These are phyloP conservation scores for Epirrita christyi DNA, from an alignment of 2,888 invertebrate genomes.

Conservation along the genomic window DNA sequence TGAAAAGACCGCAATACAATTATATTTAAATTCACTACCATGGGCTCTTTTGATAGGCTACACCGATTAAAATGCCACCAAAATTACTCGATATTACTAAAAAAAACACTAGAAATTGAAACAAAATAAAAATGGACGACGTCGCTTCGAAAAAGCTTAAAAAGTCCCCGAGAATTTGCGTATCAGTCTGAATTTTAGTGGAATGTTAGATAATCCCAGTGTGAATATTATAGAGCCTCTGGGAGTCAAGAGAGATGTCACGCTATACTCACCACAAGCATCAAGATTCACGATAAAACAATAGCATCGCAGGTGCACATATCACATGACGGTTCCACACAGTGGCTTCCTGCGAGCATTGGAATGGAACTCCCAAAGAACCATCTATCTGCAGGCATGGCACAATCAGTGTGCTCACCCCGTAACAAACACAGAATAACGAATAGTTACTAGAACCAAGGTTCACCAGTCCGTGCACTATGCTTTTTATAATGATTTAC, in stretches of 20 bases:
- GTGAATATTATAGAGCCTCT: no score
- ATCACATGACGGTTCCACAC: constrained; percentile 31
- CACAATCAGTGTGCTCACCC: constrained; percentile 59
- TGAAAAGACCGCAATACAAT: no score
- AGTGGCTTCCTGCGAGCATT: constrained; percentile 30
- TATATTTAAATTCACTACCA: no score
- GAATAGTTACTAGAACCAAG: not conserved
- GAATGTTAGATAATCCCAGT: no score
- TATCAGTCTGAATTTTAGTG: no score
- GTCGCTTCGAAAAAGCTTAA: no score
- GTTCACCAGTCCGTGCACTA: constrained; percentile 47
- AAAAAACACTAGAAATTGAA: no score
- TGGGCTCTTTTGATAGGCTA: no score
- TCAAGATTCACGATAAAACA: constrained; percentile 15
- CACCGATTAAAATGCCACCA: no score
- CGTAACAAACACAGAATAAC: constrained; percentile 48
- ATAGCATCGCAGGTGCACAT: constrained; percentile 32
- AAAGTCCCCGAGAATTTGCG: no score
- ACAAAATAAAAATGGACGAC: no score
- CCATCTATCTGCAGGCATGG: constrained; percentile 11
- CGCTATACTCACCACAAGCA: not conserved
- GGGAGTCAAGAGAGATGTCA: not conserved
- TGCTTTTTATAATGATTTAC: constrained; percentile 46
- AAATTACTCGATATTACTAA: no score
- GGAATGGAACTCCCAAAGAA: constrained; percentile 42